Base-by-base conservation (phyloP, 2,797 vertebrate genomes). In the Pseudochaenichthys georgianus region DNA sequence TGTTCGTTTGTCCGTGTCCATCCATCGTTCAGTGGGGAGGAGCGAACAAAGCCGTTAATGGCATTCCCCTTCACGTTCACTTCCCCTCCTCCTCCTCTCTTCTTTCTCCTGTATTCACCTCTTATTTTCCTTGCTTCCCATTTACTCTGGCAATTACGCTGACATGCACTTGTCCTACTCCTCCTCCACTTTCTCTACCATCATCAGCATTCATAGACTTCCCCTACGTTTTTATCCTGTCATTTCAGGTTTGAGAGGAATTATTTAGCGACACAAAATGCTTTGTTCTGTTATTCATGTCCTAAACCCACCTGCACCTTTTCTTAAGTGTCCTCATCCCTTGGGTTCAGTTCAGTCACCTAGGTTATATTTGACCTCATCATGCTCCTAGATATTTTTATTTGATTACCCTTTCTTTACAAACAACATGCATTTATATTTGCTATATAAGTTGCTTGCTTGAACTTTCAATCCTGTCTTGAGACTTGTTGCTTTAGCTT, bases 41-140 rank as follows among this genome's bases (percentile, higher is more conserved):
- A 82, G 63, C 55, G 57, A 80, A 92, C 85, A 92, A 92, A 92
- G 91, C 88, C 63, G 34, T 83, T 92, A 92, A 92, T 90, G 80
- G 78, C 91, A 89, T 93, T 93, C 88, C 90, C 87, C 83, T 89
- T 89, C 90, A 93, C 85, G 81, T 85, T 83, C 80, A 84, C 74
- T 64, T 86, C 90, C 89, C 87, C 89, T 86, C 87, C 88, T 88
- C 88, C 86, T 86, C 83, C 80, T 58, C 70, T 87, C 84, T 87
- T 74, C 81, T 83, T 86, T 86, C 81, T 81, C 68, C 70, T 48
- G 77, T 73, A 87, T 88, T 88, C 89, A 88, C 84, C 69, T 82
- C 69, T 87, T 88, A 75, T 90, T 86, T 88, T 86, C 71, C 70
- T 87, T 77, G 77, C 82, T 84, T 87, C 71, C 77, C 76, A 86